Evolutionary conservation across 1,140 invertebrate genomes (phyloP), one percentile per base, ranked within the genome.

Genomic region (Psilanteris sp.): DNA sequence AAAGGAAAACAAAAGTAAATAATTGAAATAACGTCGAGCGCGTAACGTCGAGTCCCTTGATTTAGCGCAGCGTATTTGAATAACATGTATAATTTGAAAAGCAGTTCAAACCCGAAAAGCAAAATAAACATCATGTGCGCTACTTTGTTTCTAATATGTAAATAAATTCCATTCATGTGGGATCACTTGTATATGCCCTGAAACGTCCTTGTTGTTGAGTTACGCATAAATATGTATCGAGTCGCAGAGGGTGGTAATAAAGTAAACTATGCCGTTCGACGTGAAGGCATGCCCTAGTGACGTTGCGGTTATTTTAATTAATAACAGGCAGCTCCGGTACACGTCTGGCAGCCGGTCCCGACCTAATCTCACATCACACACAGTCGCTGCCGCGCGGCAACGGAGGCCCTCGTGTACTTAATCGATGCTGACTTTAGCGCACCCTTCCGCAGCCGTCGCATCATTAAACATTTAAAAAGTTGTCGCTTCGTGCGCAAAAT

Each of bases 301-400:
- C 73, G 77, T 37, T 79, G 77, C 72, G 76, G 81, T 79, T 81
- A 81, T 81, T 81, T 81, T 81, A 82, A 81, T 82, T 81, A 82
- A 82, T 79, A 79, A 71, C 62, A 54, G n/a, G 48, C 54, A 54
- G 54, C 34, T 50, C 36, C 10, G 61, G 68, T 48, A 10, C 41
- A 48, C 24, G 9, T 44, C 41, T 55, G 62, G 62, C 62, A 55
- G 50, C 48, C 61, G 61, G 46, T 54, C 26, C 22, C 62, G 29
- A 67, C 48, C 37, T 67, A 68, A 68, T 68, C 41, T 68, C 50
- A 57, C 32, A 34, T 68, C 55, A 46, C 39, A 67, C 41, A 46
- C 48, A 44, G 10, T 10, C 39, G 9, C 48, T 31, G 27, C 18
- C n/a, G 52, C 61, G 29, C 22, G 9, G 26, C 11, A 24, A 10